Conservation (phyloP, 2,888 invertebrate genomes). For the Hypercompe scribonia region DNA sequence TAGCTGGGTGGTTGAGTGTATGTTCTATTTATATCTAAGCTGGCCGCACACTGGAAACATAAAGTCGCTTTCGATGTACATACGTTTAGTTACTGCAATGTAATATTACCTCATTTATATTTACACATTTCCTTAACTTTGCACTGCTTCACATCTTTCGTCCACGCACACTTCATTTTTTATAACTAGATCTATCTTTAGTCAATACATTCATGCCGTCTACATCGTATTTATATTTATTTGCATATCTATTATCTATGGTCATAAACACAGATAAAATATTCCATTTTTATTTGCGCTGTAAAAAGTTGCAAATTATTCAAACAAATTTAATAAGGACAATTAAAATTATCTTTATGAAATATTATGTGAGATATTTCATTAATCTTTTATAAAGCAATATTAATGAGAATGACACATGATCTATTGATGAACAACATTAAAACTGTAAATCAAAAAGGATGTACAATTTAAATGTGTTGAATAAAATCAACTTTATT, state of each 20-base stretch:
- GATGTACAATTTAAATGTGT: not conserved
- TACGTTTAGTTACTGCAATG: constrained; percentile 38
- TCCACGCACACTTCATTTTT: constrained; percentile 24
- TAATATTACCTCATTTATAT: constrained; percentile 30
- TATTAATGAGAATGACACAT: not conserved
- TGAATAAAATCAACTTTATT: not conserved
- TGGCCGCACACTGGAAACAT: constrained; percentile 60
- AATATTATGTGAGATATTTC: not conserved
- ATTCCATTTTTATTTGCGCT: constrained; percentile 9
- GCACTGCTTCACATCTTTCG: constrained; percentile 26
- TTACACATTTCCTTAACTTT: constrained; percentile 24
- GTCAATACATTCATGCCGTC: constrained; percentile 24
- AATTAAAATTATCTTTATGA: not conserved
- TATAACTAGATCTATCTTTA: constrained; percentile 41
- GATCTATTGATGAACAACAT: not conserved
- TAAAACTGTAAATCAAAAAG: too few relatives aligned
- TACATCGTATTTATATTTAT: constrained; percentile 29
- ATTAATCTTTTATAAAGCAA: not conserved
- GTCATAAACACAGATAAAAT: constrained; percentile 20
- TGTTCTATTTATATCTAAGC: constrained; percentile 80
- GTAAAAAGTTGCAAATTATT: not conserved
- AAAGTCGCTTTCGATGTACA: constrained; percentile 52
- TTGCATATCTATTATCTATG: constrained; percentile 39
- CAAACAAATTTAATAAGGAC: not conserved
- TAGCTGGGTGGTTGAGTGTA: constrained; percentile 71